Base-by-base conservation (phyloP, 2,797 vertebrate genomes). In the Salmo trutta region DNA sequence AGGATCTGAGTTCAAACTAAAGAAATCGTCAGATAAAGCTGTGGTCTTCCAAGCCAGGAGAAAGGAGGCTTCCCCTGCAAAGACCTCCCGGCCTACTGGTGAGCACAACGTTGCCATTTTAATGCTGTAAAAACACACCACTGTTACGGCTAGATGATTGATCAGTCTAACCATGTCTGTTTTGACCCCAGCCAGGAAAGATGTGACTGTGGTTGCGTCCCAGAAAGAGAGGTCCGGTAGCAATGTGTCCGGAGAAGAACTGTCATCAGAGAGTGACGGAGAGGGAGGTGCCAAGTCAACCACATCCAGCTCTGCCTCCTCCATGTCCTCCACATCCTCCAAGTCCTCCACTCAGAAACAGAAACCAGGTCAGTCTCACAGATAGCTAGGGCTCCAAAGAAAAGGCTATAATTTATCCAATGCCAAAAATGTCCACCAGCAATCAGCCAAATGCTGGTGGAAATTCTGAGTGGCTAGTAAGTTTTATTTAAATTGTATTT, bases 31-130 rank as follows among this genome's bases (percentile, higher is more conserved):
- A 68, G 92, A 95, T 52, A 97, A 90, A 70, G 88, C 94, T 14
- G 93, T 97, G 73, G 81, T 95, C n/a, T 97, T 97, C 77, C 93
- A 94, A 81, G 86, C 90, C 47, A 92, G 85, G 36, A 96, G 88
- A 84, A 96, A 93, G 75, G 87, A 93, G 62, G 73, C 27, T 14
- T 79, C 71, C 0, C 73, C 81, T 29, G 78, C 83, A 64, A 84
- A 83, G 64, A 81, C n/a, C 33, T 7, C 59, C 54, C 80, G 65
- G 19, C 79, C 73, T 86, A 21, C 52, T 19, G 71, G 71, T 73
- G 54, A 73, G 10, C 41, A 24, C n/a, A 24, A 64, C 21, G 24
- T 64, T 64, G 21, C n/a, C 21, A 10, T 62, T 12, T 47, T 62
- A 8, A 36, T 12, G 8, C 41, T 47, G 41, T 47, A 47, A 12